Conservation (phyloP, 2,113 vertebrate species). For the Pseudonaja textilis region DNA sequence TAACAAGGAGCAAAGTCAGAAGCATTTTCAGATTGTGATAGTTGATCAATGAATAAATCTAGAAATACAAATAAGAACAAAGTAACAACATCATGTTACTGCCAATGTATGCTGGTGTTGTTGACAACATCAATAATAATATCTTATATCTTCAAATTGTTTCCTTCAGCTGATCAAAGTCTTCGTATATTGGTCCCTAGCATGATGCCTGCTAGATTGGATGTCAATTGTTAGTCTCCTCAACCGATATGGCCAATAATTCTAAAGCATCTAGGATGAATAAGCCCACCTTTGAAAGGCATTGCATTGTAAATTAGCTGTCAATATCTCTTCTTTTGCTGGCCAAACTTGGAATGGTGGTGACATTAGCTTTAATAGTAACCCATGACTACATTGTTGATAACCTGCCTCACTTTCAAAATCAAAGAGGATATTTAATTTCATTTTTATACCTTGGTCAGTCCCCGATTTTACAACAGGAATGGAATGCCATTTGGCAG, state of each 20-base stretch:
- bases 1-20: conserved; percentile 18
- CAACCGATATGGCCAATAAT: neutral
- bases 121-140: neutral
- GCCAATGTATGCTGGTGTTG: too few species aligned
- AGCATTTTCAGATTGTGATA: conserved; percentile 29
- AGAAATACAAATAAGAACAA: neutral
- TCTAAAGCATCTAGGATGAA: neutral
- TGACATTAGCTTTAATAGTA: neutral
- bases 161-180: neutral
- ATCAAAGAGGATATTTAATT: neutral
- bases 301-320: neutral
- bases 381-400: neutral
- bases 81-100: neutral
- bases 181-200: neutral
- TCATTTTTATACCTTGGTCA: neutral
- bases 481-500: neutral
- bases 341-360: too few species aligned
- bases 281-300: neutral
- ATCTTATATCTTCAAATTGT: neutral
- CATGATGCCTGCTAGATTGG: neutral
- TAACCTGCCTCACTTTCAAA: neutral
- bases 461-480: neutral
- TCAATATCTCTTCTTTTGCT: too few species aligned
- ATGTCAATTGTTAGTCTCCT: neutral
- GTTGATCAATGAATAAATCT: conserved; percentile 14